Base-by-base conservation (phyloP, 30 jellyfish, hydroid and myxozoan genomes). In the Cassiopea andromeda region DNA sequence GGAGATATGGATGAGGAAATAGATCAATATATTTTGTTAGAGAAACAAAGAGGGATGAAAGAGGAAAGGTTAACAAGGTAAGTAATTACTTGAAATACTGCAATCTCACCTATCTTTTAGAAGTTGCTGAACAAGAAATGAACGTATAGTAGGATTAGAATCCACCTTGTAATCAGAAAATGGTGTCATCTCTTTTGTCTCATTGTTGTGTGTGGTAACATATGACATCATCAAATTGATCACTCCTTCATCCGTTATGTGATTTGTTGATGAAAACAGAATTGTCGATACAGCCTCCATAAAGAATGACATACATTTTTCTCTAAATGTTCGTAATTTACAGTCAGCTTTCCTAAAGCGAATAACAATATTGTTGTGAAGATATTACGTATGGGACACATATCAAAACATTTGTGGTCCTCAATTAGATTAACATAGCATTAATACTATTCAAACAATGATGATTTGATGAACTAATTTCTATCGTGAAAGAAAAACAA, bases 131-230 rank as follows among this genome's bases (percentile, higher is more conserved):
- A 93, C 69, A 12, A 93, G 87, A 48, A 87, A 93, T 38, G 98
- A 93, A 7, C 98, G 93, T 19, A 93, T 88, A 12, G 89, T 87
- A 7, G 98, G 98, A 8, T 96, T 80, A 18, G 93, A 86, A 57
- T 93, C 98, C 19, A 92, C 89, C 48, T 93, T 96, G 75, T 87
- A 82, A 74, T 93, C 92, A 19, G 85, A 85, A 66, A 93, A 80
- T 44, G 97, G 98, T 17, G 94, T 79, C 80, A 93, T 54, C 48
- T 43, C 87, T 73, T 87, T 87, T 0, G 98, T 93, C 15, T 82
- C 57, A n/a, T 77, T 80, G 7, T 64, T 79, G 45, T 81, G 75
- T 47, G 92, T 60, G 9, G 92, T 85, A 2, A 85, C 93, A 74
- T 85, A 87, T 45, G 90, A 66, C 90, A 85, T 87, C 84, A 92